Percentiles rank a stretch among this genome's conserved stretches.
Conservation (phyloP, 1,140 invertebrate species). For the Cataglyphis hispanica region DNA sequence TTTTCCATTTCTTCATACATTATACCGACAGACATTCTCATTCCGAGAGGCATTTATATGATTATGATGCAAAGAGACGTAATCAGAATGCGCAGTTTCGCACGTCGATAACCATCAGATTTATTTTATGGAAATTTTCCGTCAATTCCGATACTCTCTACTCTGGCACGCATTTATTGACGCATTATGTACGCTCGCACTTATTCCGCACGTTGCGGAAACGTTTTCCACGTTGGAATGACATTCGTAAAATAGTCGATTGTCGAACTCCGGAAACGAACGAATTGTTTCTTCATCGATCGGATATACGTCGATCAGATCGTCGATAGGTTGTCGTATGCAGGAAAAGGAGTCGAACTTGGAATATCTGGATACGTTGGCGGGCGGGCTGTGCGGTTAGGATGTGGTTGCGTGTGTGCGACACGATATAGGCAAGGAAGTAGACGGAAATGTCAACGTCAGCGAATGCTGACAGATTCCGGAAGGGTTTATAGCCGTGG, state of each 20-base stretch:
- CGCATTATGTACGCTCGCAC: background rate
- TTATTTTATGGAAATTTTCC: conserved; percentile 31
- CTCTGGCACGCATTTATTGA: background rate
- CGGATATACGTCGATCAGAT: conserved; percentile 49
- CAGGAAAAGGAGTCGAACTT: conserved; percentile 33
- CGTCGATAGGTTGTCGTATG: conserved; percentile 32
- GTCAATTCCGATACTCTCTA: background rate
- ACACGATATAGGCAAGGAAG: conserved; percentile 31
- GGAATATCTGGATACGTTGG: background rate
- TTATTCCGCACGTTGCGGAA: background rate
- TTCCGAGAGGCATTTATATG: background rate
- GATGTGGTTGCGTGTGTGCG: conserved; percentile 30
- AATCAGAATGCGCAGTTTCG: conserved; percentile 22
- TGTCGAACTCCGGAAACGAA: conserved; percentile 24
- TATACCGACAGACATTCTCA: background rate
- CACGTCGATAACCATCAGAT: conserved; percentile 19
- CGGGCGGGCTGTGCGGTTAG: conserved; percentile 5
- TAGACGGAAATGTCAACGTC: conserved; percentile 65
- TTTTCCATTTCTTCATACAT: background rate
- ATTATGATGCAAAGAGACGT: conserved; percentile 5
- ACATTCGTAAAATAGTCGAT: conserved; percentile 21
- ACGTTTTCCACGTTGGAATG: background rate
- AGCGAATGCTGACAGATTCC: conserved; percentile 13
- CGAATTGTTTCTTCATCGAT: conserved; percentile 48
- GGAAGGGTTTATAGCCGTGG: background rate